Percentiles rank a stretch among this genome's conserved stretches.
These are phyloP conservation scores for Argyresthia albistria DNA, from an alignment of 2,888 invertebrate genomes.

Conservation along the genomic window DNA sequence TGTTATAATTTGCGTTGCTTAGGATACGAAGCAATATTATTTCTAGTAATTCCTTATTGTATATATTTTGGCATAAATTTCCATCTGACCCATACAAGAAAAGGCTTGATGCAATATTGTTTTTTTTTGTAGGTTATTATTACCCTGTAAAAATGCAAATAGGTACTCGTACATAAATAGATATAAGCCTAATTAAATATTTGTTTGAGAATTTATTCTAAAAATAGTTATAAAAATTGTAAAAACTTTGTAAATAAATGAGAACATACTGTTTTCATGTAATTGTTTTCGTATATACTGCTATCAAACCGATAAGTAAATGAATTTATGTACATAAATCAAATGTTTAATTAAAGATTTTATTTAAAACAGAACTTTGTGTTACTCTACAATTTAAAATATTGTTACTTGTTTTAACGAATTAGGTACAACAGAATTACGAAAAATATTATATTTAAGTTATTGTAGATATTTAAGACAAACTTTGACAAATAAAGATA, in stretches of 20 bases:
- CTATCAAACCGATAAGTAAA: not conserved
- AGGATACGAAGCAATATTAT: no score
- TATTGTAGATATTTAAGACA: conserved; percentile 34
- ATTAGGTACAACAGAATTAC: not conserved
- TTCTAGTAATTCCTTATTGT: no score
- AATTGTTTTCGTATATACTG: not conserved
- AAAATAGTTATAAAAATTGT: conserved; percentile 7
- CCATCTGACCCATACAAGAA: no score
- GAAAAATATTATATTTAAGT: conserved; percentile 1
- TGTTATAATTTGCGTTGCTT: no score
- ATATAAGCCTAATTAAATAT: not conserved
- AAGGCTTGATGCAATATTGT: no score
- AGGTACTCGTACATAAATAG: not conserved
- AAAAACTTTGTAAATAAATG: conserved; percentile 14
- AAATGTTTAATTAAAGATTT: not conserved
- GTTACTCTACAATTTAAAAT: not conserved
- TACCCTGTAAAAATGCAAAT: not conserved
- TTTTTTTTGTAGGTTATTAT: no score
- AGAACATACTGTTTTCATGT: not conserved
- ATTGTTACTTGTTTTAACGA: not conserved
- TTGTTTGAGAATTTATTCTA: not conserved
- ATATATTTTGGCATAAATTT: no score
- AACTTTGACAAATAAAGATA: conserved; percentile 70
- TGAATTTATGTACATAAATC: not conserved
- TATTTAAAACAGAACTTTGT: not conserved